A percentile compares a stretch with the other conserved stretches of the same genome.
phyloP scores from a whole-genome alignment of 2,797 vertebrate species.

The Aythya fuligula region DNA sequence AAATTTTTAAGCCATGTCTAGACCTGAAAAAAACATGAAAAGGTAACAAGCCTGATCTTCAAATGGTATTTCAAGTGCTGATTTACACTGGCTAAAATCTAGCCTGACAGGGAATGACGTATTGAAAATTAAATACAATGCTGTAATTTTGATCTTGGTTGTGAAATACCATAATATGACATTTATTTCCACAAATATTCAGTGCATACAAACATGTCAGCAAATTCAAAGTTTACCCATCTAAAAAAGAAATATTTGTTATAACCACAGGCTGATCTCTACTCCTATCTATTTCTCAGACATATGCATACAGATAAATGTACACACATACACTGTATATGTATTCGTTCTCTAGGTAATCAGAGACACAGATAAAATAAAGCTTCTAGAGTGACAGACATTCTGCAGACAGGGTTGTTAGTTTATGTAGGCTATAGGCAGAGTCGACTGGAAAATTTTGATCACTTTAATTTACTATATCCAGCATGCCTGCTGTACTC shows the following conservation, averaged over 20 bases:
- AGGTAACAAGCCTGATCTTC: constrained; percentile 40
- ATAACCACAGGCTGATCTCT: background rate
- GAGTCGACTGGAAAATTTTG: constrained; percentile 98
- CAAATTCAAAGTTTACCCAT: background rate
- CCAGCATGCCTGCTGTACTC: constrained; percentile 89
- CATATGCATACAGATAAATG: constrained; percentile 34
- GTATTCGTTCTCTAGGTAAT: constrained; percentile 74
- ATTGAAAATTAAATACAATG: constrained; percentile 51
- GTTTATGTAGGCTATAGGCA: constrained; percentile 92
- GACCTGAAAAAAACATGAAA: constrained; percentile 46
- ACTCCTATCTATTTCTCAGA: background rate
- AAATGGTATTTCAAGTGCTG: constrained; percentile 49
- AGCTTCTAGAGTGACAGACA: constrained; percentile 86
- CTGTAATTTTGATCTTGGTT: constrained; percentile 10
- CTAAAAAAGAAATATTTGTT: background rate
- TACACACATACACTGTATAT: constrained; percentile 8
- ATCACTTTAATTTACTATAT: constrained; percentile 99
- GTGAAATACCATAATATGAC: background rate
- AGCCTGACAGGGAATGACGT: constrained; percentile 10
- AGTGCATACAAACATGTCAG: background rate
- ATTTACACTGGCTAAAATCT: constrained; percentile 50
- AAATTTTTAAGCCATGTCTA: constrained; percentile 59
- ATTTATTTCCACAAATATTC: background rate
- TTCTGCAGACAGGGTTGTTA: constrained; percentile 92
- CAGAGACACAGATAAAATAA: constrained; percentile 80